Base-by-base conservation (phyloP, 2,888 invertebrate genomes). In the Lasioglossum villosulum region DNA sequence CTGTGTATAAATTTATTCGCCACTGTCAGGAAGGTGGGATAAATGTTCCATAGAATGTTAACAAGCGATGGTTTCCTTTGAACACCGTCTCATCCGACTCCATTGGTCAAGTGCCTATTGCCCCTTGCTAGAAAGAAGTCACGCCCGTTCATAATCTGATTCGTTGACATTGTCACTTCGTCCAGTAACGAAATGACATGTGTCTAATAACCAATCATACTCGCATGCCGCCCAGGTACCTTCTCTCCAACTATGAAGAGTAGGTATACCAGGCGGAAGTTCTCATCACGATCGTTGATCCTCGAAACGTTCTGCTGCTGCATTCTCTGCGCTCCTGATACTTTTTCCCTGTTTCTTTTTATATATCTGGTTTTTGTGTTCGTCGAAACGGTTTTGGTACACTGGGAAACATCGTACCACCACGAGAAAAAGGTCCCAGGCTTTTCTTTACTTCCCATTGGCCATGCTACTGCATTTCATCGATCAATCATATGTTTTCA, bases 1-100 rank as follows among this genome's bases (percentile, higher is more conserved):
- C 37, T 37, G 52, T 3, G 23, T 75, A 48, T 86, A 78, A 78
- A 80, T 78, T 86, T 84, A 52, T 78, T 81, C 68, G 75, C 56
- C 82, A 74, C 75, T 37, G 75, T 78, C n/a, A 19, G 27, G 10
- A 45, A 23, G 23, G 23, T 56, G 30, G 42, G 14, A 75, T 34
- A 56, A 63, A n/a, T 16, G 27, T 76, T 19, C 45, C 39, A 23
- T 45, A 30, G 4, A 23, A 39, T 6, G 23, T 68, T 73, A n/a
- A 23, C 39, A 39, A 23, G n/a, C 19, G 68, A 1, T 16, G 56
- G 12, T 63, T 30, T 16, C 14, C 34, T 82, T 52, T 45, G 39
- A 42, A 63, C 39, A 30, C 52, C 12, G n/a, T 72, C 39, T 39
- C 52, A 34, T 19, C 56, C 34, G 16, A n/a, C 30, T 19, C 19